These are phyloP conservation scores for Regulus satrapa DNA, from an alignment of 2,113 vertebrate species.

Conservation along the genomic window DNA sequence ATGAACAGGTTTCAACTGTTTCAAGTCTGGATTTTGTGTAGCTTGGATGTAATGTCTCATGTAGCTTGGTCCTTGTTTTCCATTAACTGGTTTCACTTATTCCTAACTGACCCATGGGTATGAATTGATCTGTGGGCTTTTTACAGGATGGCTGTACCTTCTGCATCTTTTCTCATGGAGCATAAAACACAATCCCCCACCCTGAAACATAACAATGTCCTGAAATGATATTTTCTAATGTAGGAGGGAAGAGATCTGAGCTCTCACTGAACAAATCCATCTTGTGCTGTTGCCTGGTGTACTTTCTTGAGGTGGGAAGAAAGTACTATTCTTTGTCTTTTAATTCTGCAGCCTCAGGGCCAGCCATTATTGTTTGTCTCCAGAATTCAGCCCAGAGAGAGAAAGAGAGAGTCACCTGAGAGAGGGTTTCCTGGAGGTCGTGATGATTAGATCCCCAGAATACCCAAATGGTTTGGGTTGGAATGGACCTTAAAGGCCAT, in stretches of 20 bases:
- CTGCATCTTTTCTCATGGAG: neutral
- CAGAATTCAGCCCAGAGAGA: neutral
- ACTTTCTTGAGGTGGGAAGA: neutral
- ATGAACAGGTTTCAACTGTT: neutral
- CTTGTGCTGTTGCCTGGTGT: neutral
- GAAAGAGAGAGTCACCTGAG: neutral
- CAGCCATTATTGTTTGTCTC: neutral
- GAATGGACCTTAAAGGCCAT: neutral
- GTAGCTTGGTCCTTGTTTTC: neutral
- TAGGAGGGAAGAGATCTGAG: neutral
- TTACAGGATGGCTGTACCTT: neutral
- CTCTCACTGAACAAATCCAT: neutral
- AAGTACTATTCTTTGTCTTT: neutral
- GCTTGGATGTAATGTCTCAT: neutral
- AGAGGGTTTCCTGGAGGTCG: neutral
- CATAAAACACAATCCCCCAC: neutral
- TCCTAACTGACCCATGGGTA: rapidly evolving
- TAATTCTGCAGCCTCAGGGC: neutral
- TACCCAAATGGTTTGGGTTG: neutral
- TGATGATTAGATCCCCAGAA: neutral
- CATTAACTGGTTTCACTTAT: neutral
- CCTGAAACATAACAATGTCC: neutral
- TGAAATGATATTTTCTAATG: neutral
- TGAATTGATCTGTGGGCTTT: neutral
- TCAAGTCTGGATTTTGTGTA: neutral